Base-by-base conservation (phyloP, 2,888 invertebrate species). In the Lasius fuliginosus region DNA sequence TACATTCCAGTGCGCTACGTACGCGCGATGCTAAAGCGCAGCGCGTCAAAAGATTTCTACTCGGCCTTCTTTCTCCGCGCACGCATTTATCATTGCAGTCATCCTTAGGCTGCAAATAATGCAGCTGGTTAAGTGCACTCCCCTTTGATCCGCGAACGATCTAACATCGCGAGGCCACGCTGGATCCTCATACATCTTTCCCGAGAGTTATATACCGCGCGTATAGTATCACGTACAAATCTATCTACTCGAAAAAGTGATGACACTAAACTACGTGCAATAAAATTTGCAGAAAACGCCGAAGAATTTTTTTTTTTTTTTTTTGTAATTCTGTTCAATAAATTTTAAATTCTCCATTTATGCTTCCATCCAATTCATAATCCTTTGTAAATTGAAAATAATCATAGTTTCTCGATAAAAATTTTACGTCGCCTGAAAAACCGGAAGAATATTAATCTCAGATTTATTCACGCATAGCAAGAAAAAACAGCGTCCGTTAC, bases 121-220 rank as follows among this genome's bases (percentile, higher is more conserved):
- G 79, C 79, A 81, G 79, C 79, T 81, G 79, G 79, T 81, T 81
- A 81, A 81, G 79, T 81, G 79, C 79, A 81, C 79, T 81, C 79
- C 79, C 79, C 79, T 81, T 81, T 81, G 79, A 81, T 81, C 79
- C 71, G 60, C 60, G 69, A 81, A 81, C 79, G 79, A 81, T 81
- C 79, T 81, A 81, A 60, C 79, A 81, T 81, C 79, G 60, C 60
- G 69, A 69, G 46, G 79, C 60, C 60, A 60, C 79, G 79, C 60
- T 81, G 71, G 58, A 71, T 71, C 79, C 79, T 60, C 71, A 81
- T 81, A 71, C 60, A 81, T 81, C 79, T 81, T 60, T 71, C 33
- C 60, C 71, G 79, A 81, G 79, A 62, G 71, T 71, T 49, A 69
- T 71, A 81, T 71, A 71, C 27, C 79, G 40, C 77, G 68, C 53